Evolutionary conservation across 1,140 invertebrate species (phyloP).

Genomic region (Halictus rubicundus): DNA sequence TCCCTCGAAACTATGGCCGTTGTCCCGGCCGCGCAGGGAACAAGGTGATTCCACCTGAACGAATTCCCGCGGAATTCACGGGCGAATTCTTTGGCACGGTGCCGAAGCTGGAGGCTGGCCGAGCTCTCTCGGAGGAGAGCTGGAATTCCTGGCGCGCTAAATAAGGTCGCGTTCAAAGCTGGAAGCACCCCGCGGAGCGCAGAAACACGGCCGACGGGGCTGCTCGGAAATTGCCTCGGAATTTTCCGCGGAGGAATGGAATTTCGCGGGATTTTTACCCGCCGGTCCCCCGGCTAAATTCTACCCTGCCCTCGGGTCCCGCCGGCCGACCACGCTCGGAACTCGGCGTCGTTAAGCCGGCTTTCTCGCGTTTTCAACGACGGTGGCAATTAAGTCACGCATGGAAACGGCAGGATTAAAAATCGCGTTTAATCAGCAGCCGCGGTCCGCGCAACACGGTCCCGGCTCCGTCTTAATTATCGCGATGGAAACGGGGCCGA

Average conservation of each 20-base stretch:
- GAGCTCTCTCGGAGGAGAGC: not conserved
- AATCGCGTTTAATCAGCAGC: slow-evolving; percentile 7
- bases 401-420: slow-evolving; percentile 18
- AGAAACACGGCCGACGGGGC: slow-evolving; percentile 21
- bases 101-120: slow-evolving; percentile 20
- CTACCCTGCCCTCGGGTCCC: not conserved
- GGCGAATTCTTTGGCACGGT: slow-evolving; percentile 46
- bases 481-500: not conserved
- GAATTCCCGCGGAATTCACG: slow-evolving; percentile 51
- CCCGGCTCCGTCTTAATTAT: not conserved
- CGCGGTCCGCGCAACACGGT: not conserved
- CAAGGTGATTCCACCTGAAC: slow-evolving; percentile 33
- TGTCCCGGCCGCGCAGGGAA: slow-evolving; percentile 4
- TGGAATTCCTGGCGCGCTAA: slow-evolving; percentile 57
- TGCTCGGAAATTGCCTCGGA: slow-evolving; percentile 28
- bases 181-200: slow-evolving; percentile 35
- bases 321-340: not conserved
- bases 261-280: slow-evolving; percentile 42
- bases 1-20: no score
- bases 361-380: not conserved
- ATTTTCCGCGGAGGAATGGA: slow-evolving; percentile 36
- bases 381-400: not conserved
- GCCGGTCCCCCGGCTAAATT: not conserved
- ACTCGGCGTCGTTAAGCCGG: slow-evolving; percentile 23
- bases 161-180: slow-evolving; percentile 52